phyloP scores from a whole-genome alignment of 2,113 vertebrate species.

The Phalacrocorax carbo region DNA sequence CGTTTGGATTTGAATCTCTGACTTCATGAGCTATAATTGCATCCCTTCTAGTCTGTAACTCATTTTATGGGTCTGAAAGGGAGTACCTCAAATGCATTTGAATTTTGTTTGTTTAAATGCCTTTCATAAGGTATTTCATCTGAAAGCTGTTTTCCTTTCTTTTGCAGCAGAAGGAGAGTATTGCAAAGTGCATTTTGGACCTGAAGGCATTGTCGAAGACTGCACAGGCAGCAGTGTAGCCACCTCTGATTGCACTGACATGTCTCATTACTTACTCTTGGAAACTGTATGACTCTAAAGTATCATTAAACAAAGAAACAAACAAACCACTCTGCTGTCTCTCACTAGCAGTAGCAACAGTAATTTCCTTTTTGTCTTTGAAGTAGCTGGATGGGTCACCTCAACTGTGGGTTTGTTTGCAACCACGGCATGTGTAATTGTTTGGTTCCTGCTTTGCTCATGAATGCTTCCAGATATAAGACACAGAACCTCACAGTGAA shows the following conservation, averaged over 20 bases:
- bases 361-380: neutral
- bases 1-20: neutral
- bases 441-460: neutral
- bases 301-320: constrained; percentile 31
- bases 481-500: neutral
- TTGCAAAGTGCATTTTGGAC: constrained; percentile 92
- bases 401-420: rapidly evolving
- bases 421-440: rapidly evolving
- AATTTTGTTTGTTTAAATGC: neutral
- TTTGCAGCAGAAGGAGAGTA: constrained; percentile 91
- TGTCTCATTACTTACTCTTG: neutral
- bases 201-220: constrained; percentile 86
- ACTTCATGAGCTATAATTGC: rapidly evolving
- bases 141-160: constrained; percentile 28
- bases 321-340: neutral
- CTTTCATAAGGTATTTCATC: neutral
- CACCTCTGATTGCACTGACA: rapidly evolving
- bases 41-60: neutral
- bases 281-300: constrained; percentile 13
- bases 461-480: neutral
- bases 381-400: too few species aligned
- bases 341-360: neutral
- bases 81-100: neutral
- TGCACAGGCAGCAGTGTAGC: constrained; percentile 66
- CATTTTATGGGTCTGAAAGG: rapidly evolving